Base-by-base conservation (phyloP, 1,140 invertebrate genomes). In the Pogonomyrmex barbatus region DNA sequence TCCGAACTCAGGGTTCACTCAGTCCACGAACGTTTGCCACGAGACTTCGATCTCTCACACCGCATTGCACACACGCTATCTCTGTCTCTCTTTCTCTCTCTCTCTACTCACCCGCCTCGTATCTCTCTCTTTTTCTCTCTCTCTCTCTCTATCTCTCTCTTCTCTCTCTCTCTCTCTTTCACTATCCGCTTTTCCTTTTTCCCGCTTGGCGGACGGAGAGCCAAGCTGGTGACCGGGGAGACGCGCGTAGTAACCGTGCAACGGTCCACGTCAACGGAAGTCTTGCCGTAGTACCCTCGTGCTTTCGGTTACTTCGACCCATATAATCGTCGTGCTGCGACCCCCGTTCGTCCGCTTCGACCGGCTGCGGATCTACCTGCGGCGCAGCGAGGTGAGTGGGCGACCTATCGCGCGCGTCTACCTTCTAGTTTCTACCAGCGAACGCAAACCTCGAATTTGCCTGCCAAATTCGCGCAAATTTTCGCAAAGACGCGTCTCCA, bases 21-120 rank as follows among this genome's bases (percentile, higher is more conserved):
- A 94, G 94, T 95, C 93, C 90, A 95, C 92, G 93, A 94, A 91
- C 92, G 93, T 93, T 94, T 93, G 93, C 94, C 93, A 93, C 94
- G 93, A 94, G 93, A 93, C 92, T 94, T 94, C 92, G 93, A 93
- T 88, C 91, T 91, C 88, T 76, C 71, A 68, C 71, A 68, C 84
- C 88, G 88, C 39, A 86, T 88, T 70, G 58, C 77, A 65, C 58
- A 73, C 77, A 79, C 88, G 88, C 47, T 88, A 70, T 81, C 73
- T 24, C 24, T 24, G 24, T 82, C 50, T 89, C 33, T 47, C 75
- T 73, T 58, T 79, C 60, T 77, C 75, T 76, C 79, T 82, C 45
- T 84, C 47, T 86, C 45, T 84, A 50, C 39, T 62, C 56, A 47
- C 45, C 47, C 52, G 33, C 36, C 88, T 62, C 24, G n/a, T 36